These are phyloP conservation scores for Pluvialis apricaria DNA, from an alignment of 2,113 vertebrate genomes.

Conservation along the genomic window DNA sequence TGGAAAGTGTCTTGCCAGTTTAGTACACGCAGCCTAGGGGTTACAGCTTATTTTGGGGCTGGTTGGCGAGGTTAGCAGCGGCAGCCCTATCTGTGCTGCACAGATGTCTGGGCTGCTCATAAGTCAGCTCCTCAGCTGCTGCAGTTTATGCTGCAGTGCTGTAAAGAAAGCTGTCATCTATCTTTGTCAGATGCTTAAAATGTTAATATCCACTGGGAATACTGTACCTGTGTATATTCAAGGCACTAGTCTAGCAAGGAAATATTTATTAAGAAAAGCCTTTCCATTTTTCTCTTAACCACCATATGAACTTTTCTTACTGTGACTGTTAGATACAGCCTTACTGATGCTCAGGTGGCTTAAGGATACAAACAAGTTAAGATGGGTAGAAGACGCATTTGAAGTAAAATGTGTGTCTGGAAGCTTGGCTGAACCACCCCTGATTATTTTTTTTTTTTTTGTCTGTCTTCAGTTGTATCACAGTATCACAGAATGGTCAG, in stretches of 20 bases:
- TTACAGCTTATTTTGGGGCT: not conserved
- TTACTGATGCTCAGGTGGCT: not conserved
- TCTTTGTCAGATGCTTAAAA: not conserved
- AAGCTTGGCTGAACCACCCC: not conserved
- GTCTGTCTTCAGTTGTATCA: too few species aligned
- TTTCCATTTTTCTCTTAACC: not conserved
- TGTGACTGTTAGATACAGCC: not conserved
- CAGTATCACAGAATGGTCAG: too few species aligned
- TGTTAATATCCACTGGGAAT: not conserved
- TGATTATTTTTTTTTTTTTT: accelerated
- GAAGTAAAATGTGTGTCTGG: not conserved
- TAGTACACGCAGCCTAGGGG: not conserved
- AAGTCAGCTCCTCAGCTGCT: not conserved
- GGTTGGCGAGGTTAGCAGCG: not conserved
- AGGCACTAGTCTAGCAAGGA: not conserved
- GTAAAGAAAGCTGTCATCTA: not conserved
- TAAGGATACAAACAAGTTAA: not conserved
- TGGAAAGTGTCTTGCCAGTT: not conserved
- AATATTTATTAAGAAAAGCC: not conserved
- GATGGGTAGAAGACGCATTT: not conserved
- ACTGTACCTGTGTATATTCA: not conserved
- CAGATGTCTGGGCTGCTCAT: not conserved
- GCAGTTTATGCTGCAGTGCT: not conserved
- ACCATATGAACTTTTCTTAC: not conserved
- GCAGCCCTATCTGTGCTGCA: not conserved